phyloP scores from a whole-genome alignment of 1,140 invertebrate genomes.

The Bombus turneri region DNA sequence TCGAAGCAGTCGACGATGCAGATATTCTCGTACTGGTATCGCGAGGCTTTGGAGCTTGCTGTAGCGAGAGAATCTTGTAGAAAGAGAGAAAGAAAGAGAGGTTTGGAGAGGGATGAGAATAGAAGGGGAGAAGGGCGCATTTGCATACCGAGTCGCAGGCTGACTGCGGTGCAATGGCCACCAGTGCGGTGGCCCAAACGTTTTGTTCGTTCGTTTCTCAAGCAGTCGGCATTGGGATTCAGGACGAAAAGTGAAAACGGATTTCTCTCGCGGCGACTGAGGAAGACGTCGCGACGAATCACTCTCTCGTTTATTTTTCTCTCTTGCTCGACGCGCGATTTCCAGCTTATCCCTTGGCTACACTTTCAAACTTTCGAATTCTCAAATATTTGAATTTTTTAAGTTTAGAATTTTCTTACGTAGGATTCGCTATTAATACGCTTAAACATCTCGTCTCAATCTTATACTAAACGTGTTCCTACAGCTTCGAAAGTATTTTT shows the following conservation, averaged over 20 bases:
- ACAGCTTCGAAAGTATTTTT: no score
- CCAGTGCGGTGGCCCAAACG: constrained; percentile 53
- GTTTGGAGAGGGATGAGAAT: not conserved
- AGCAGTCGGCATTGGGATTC: constrained; percentile 68
- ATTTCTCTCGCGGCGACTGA: constrained; percentile 52
- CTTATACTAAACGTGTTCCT: no score
- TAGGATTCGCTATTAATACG: no score
- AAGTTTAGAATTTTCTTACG: not conserved
- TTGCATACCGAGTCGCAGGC: constrained; percentile 65
- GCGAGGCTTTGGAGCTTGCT: not conserved
- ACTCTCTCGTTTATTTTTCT: constrained; percentile 17
- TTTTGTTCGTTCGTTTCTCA: constrained; percentile 66
- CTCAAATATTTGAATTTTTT: not conserved
- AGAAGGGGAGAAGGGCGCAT: constrained; percentile 35
- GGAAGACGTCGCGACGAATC: constrained; percentile 54
- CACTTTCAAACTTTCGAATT: not conserved
- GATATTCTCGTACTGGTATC: not conserved
- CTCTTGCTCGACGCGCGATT: constrained; percentile 17
- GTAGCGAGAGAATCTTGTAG: not conserved
- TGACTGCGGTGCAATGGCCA: constrained; percentile 46
- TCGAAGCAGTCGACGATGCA: not conserved
- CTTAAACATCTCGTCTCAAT: no score
- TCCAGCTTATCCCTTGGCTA: constrained; percentile 8
- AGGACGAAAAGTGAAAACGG: constrained; percentile 73
- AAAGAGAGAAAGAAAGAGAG: not conserved